phyloP scores from a whole-genome alignment of 2,888 invertebrate species.

The Sinelater perroti region DNA sequence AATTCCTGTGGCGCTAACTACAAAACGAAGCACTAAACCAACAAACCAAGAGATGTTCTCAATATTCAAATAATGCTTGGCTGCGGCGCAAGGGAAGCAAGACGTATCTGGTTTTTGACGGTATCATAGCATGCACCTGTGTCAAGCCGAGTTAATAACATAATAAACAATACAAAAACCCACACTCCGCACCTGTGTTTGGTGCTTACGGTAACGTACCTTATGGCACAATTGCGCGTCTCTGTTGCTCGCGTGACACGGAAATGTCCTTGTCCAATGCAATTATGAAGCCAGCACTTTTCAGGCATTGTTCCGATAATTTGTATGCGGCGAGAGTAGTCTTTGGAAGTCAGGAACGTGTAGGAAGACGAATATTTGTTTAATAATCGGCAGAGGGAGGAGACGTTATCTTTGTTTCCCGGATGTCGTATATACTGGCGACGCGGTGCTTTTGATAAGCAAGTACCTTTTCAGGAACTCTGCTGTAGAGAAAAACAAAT shows the following conservation, averaged over 20 bases:
- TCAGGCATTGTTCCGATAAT: background rate
- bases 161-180: conserved; percentile 20
- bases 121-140: conserved; percentile 27
- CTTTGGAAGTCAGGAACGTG: conserved; percentile 17
- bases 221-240: background rate
- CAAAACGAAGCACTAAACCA: too few species aligned
- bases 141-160: conserved; percentile 16
- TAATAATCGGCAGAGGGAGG: conserved; percentile 23
- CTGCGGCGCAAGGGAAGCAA: too few species aligned
- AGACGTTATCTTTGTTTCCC: conserved; percentile 26
- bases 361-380: conserved; percentile 24
- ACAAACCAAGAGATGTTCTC: too few species aligned
- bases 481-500: too few species aligned
- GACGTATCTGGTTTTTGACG: conserved; percentile 10
- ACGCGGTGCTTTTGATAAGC: conserved; percentile 20
- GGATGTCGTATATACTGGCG: conserved; percentile 16
- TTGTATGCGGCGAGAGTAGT: conserved; percentile 17
- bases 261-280: background rate
- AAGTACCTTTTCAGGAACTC: conserved; percentile 16
- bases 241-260: background rate
- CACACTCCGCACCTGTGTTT: conserved; percentile 21
- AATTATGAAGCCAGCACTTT: conserved; percentile 1
- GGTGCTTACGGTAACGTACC: background rate
- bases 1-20: too few species aligned
- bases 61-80: too few species aligned